Base-by-base conservation (phyloP, 2,797 vertebrate genomes). In the Helostoma temminkii region DNA sequence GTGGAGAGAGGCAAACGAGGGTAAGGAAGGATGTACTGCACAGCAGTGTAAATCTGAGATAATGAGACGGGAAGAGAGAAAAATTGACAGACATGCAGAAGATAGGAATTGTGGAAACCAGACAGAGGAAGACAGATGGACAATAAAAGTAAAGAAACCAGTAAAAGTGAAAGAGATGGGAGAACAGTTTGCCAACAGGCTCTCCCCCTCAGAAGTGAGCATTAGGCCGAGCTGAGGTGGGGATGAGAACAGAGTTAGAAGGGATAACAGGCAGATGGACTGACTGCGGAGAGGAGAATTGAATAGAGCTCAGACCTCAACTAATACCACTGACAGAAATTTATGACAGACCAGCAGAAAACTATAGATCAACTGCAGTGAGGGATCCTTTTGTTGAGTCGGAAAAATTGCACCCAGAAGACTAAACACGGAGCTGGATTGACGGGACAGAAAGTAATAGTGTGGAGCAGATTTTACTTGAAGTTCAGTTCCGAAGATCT, bases 261-360 rank as follows among this genome's bases (percentile, higher is more conserved):
- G 79, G 87, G 88, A 90, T 92, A 88, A 88, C 80, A 64, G 78
- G 71, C 74, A 85, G 88, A 91, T 68, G 76, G 84, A 90, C 81
- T 80, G 77, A 90, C 90, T 81, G 83, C 58, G 1, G 87, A 85
- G 91, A 88, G 66, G 76, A 85, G 81, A 90, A 91, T 87, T 90
- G 84, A 91, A 90, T 80, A 73, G 61, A 84, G 73, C 66, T 83
- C 85, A 87, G n/a, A 89, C 85, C 81, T 86, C 83, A 36, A 81
- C 84, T 89, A 88, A 89, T 85, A 83, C 74, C 80, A 45, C 80
- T 54, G 81, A 83, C 78, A 81, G 75, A 79, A 89, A 86, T 87
- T 80, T 84, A 81, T 90, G 84, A 86, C 84, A 90, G 83, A 75
- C 69, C 81, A 86, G 86, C 83, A 89, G 59, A 87, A 87, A 89